Percentiles rank a stretch among this genome's conserved stretches.
These are phyloP conservation scores for Alfaro cultratus DNA, from an alignment of 2,797 vertebrate genomes.

Conservation along the genomic window DNA sequence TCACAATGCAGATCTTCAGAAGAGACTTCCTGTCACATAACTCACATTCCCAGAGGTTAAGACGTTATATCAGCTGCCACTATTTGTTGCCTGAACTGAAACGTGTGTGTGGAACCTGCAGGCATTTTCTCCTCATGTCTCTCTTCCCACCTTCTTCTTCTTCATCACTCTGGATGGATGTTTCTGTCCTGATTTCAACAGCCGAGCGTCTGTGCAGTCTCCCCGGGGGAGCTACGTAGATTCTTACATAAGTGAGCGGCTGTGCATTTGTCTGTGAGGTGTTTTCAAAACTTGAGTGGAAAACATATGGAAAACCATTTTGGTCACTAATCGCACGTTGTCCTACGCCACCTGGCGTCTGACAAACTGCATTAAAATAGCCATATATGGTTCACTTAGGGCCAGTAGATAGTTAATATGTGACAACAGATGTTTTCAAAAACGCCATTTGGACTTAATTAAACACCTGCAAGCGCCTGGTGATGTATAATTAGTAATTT, in stretches of 20 bases:
- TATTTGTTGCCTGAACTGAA: conserved; percentile 39
- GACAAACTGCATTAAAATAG: background rate
- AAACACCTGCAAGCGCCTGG: background rate
- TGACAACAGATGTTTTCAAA: background rate
- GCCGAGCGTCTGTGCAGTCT: conserved; percentile 30
- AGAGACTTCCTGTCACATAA: conserved; percentile 63
- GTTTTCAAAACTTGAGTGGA: conserved; percentile 30
- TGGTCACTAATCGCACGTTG: background rate
- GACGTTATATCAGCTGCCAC: conserved; percentile 44
- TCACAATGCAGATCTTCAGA: conserved; percentile 37
- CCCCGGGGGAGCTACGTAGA: conserved; percentile 51
- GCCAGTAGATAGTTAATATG: background rate
- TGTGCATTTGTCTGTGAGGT: conserved; percentile 39
- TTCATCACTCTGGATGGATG: conserved; percentile 20
- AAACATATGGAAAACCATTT: conserved; percentile 10
- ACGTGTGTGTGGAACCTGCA: conserved; percentile 8
- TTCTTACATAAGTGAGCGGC: conserved; percentile 64
- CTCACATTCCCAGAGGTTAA: conserved; percentile 56
- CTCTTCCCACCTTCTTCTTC: conserved; percentile 16
- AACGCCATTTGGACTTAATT: background rate
- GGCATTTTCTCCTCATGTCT: conserved; percentile 36
- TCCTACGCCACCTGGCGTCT: background rate
- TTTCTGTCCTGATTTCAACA: conserved; percentile 51
- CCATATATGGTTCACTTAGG: background rate
- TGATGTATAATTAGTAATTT: background rate